Percentiles rank a stretch among this genome's conserved stretches.
phyloP scores from a whole-genome alignment of 2,113 vertebrate species.

The Caracal caracal region DNA sequence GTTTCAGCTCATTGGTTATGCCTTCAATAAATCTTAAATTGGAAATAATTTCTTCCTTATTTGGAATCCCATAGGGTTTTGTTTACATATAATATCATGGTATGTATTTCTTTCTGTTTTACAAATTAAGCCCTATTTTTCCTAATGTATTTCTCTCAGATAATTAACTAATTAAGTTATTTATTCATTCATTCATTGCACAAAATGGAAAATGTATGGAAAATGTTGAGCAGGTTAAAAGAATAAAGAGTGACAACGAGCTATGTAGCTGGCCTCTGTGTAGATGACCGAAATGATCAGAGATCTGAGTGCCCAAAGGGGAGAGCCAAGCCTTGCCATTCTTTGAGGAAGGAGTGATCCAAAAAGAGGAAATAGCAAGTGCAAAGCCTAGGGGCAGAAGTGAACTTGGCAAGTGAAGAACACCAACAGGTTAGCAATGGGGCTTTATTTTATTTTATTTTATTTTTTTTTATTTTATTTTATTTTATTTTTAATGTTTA shows the following conservation, averaged over 20 bases:
- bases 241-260: not conserved
- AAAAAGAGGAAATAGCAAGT: not conserved
- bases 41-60: constrained; percentile 7
- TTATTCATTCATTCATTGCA: not conserved
- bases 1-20: not conserved
- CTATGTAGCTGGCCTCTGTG: not conserved
- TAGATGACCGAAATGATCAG: not conserved
- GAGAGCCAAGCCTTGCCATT: not conserved
- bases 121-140: not conserved
- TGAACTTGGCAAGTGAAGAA: not conserved
- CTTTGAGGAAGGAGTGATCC: not conserved
- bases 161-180: not conserved
- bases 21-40: not conserved
- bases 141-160: not conserved
- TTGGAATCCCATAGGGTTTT: not conserved
- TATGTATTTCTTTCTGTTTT: not conserved
- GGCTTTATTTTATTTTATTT: no score
- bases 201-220: not conserved
- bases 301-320: not conserved
- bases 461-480: no score
- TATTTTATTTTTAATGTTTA: no score
- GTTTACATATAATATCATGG: not conserved
- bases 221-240: not conserved
- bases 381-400: not conserved
- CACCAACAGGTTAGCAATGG: not conserved